These are phyloP conservation scores for Tolypeutes matacus DNA, from an alignment of 2,797 vertebrate species.

Conservation along the genomic window DNA sequence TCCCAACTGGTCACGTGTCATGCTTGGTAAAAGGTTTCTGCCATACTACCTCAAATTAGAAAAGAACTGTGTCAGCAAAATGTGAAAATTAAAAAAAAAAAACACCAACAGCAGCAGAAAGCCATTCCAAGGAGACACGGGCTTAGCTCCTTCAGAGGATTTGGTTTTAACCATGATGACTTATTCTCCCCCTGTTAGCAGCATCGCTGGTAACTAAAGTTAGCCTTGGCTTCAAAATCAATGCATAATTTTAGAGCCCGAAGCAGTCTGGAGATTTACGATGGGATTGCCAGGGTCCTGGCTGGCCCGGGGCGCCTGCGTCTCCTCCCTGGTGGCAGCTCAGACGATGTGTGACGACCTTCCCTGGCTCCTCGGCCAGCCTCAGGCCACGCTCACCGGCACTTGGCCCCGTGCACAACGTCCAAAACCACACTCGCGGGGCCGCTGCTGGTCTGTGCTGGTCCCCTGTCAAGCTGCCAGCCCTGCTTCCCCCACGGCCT, in stretches of 20 bases:
- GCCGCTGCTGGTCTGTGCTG: accelerated
- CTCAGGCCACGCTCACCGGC: too few species aligned
- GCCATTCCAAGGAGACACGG: neutral
- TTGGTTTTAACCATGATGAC: constrained; percentile 66
- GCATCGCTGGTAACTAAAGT: constrained; percentile 40
- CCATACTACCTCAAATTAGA: constrained; percentile 76
- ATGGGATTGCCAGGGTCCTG: neutral
- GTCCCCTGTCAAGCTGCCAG: too few species aligned
- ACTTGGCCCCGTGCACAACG: accelerated
- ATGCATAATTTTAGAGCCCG: constrained; percentile 42
- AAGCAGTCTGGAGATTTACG: neutral
- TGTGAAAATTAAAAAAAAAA: constrained; percentile 52
- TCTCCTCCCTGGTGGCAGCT: neutral
- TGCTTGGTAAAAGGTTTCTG: constrained; percentile 78
- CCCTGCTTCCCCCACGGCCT: accelerated
- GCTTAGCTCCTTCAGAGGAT: constrained; percentile 69
- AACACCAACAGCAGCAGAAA: neutral
- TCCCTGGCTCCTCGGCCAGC: too few species aligned
- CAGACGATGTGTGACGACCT: too few species aligned
- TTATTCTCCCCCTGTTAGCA: constrained; percentile 33
- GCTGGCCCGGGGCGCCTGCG: neutral
- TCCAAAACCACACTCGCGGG: accelerated
- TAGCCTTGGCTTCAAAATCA: constrained; percentile 62
- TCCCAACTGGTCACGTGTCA: constrained; percentile 74
- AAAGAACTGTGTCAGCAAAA: constrained; percentile 72